phyloP scores from a whole-genome alignment of 2,113 vertebrate genomes.

The Pristiophorus japonicus region DNA sequence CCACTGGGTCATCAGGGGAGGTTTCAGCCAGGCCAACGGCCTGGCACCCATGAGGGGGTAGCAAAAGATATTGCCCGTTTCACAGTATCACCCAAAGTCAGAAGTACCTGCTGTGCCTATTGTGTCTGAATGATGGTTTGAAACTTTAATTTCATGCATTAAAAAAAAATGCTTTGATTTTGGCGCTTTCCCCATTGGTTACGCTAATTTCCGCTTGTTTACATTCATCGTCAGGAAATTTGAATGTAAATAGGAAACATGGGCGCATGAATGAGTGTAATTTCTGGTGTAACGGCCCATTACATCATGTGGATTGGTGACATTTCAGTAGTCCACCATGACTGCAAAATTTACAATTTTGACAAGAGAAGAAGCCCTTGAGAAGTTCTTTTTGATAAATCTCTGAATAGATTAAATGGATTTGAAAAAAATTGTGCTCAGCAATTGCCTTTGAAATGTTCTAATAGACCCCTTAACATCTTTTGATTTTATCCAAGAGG shows the following conservation, averaged over 20 bases:
- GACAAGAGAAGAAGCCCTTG: not conserved
- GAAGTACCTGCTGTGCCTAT: not conserved
- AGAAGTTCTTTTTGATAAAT: not conserved
- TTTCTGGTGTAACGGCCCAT: not conserved
- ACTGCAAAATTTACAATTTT: not conserved
- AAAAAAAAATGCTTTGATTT: not conserved
- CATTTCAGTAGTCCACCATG: not conserved
- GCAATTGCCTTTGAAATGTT: not conserved
- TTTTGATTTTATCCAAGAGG: not conserved
- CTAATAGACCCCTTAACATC: not conserved
- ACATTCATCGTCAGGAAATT: not conserved
- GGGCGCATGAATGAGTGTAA: not conserved
- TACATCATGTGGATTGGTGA: not conserved
- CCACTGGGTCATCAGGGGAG: too few species aligned
- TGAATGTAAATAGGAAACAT: not conserved
- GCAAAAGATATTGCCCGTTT: not conserved
- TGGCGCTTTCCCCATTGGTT: not conserved
- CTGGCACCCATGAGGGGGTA: too few species aligned
- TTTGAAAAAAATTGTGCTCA: not conserved
- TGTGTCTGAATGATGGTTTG: not conserved
- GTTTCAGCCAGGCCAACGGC: too few species aligned
- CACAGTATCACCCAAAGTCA: not conserved
- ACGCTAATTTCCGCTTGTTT: not conserved
- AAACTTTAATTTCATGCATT: not conserved
- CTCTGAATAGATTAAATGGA: not conserved